A percentile compares a stretch with the other conserved stretches of the same genome.
These are phyloP conservation scores for Xestia sexstrigata DNA, from an alignment of 2,888 invertebrate genomes.

Conservation along the genomic window DNA sequence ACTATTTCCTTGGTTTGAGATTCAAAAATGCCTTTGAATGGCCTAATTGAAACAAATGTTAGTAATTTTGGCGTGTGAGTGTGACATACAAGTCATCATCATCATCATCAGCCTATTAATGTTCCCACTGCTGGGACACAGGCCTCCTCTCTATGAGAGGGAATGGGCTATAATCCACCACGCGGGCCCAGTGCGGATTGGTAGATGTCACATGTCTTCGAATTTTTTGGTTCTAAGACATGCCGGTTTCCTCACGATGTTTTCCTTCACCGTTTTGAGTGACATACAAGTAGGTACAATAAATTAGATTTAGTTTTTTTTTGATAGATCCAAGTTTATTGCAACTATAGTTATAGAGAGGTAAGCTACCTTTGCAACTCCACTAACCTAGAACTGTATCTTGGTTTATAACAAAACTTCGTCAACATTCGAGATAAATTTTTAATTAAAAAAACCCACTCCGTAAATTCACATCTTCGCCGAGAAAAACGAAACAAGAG, in stretches of 20 bases:
- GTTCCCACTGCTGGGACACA: too few relatives aligned
- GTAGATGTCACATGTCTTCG: too few relatives aligned
- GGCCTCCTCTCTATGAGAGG: too few relatives aligned
- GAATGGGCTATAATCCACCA: too few relatives aligned
- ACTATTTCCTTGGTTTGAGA: not conserved
- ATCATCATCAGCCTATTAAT: too few relatives aligned
- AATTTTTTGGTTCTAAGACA: too few relatives aligned
- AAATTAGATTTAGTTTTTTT: too few relatives aligned
- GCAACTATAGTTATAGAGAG: not conserved
- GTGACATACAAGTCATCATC: too few relatives aligned
- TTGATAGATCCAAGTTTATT: not conserved
- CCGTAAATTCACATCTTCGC: conserved; percentile 18
- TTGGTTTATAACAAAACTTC: not conserved
- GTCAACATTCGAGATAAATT: not conserved
- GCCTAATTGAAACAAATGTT: not conserved
- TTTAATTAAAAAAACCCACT: not conserved
- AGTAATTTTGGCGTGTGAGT: not conserved
- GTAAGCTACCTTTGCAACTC: not conserved
- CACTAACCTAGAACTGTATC: not conserved
- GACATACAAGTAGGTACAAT: too few relatives aligned
- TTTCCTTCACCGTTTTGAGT: too few relatives aligned
- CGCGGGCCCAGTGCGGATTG: too few relatives aligned
- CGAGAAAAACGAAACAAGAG: conserved; percentile 49
- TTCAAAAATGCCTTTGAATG: not conserved
- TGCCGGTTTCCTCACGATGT: too few relatives aligned